phyloP scores from a whole-genome alignment of 2,888 invertebrate genomes.

The Encarsia formosa region DNA sequence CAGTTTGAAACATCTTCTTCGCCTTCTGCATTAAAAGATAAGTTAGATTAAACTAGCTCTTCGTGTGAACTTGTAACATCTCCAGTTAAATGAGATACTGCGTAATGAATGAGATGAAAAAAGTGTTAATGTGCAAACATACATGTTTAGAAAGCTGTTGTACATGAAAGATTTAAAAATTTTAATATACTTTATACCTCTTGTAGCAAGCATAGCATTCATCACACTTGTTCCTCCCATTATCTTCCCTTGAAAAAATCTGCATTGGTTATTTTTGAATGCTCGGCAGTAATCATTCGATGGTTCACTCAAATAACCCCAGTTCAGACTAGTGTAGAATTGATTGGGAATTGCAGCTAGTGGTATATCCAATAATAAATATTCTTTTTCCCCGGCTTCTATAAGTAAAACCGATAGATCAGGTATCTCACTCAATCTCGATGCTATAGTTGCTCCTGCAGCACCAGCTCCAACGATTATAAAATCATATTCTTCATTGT shows the following conservation, averaged over 20 bases:
- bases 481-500: constrained; percentile 1
- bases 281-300: constrained; percentile 6
- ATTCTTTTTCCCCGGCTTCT: constrained; percentile 10
- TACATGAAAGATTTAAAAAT: no score
- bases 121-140: no score
- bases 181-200: no score
- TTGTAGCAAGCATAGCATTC: constrained; percentile 7
- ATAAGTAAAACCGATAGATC: background rate
- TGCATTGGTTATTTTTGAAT: background rate
- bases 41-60: no score
- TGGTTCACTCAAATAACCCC: constrained; percentile 1
- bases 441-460: constrained; percentile 1
- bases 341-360: background rate
- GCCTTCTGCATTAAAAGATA: no score
- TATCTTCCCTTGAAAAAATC: constrained; percentile 1
- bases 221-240: constrained; percentile 8
- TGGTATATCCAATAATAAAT: background rate
- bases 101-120: no score
- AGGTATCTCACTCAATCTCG: constrained; percentile 1
- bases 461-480: constrained; percentile 4
- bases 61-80: no score
- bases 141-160: no score
- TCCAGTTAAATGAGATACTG: no score
- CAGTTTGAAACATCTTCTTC: no score
- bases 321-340: background rate